phyloP scores from a whole-genome alignment of 2,797 vertebrate genomes.

The Champsocephalus esox region DNA sequence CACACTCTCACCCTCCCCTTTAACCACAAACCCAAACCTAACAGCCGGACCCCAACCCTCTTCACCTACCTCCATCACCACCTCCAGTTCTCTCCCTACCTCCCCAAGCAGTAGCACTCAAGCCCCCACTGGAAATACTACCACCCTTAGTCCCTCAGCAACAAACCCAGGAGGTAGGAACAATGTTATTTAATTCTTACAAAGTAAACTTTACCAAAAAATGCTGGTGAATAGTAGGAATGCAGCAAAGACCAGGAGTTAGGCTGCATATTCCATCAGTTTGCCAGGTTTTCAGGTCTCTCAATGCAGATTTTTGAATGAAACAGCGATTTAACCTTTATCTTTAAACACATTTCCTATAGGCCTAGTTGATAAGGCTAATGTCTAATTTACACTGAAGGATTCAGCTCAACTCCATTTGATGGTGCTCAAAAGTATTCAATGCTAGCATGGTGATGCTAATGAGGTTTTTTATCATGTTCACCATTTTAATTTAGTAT shows the following conservation, averaged over 20 bases:
- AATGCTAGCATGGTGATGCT: background rate
- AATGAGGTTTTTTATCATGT: background rate
- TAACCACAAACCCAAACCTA: constrained; percentile 17
- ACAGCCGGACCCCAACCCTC: constrained; percentile 48
- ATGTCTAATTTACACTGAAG: too few species aligned
- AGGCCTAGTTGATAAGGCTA: too few species aligned
- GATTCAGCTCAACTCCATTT: background rate
- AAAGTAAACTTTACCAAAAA: background rate
- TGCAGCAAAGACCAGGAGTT: background rate
- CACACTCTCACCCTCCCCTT: constrained; percentile 12
- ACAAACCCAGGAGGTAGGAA: constrained; percentile 70
- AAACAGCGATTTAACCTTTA: background rate
- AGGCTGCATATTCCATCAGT: background rate
- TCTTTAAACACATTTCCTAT: background rate
- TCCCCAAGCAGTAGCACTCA: constrained; percentile 60
- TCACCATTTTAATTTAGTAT: background rate
- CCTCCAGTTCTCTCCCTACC: constrained; percentile 47
- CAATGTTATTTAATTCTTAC: constrained; percentile 17
- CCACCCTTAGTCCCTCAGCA: constrained; percentile 62
- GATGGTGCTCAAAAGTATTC: background rate
- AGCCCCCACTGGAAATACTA: constrained; percentile 48
- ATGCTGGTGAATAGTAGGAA: constrained; percentile 21
- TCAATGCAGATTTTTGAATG: background rate
- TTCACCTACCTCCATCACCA: constrained; percentile 52
- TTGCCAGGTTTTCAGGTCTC: background rate